These are phyloP conservation scores for Coleophora deauratella DNA, from an alignment of 2,888 invertebrate species.

Conservation along the genomic window DNA sequence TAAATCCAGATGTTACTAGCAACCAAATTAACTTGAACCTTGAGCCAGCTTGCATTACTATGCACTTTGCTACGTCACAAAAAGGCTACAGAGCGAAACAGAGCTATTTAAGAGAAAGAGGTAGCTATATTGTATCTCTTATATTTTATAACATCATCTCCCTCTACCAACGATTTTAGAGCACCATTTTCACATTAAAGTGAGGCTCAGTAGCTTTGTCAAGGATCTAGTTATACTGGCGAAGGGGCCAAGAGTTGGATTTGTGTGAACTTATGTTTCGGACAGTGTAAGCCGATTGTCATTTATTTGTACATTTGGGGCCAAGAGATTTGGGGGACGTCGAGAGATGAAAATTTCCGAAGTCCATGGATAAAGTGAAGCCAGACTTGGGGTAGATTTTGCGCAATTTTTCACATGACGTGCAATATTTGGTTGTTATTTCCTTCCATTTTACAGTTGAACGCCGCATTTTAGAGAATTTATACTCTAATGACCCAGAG, in stretches of 20 bases:
- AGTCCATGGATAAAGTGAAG: too few species aligned
- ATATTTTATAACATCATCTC: too few species aligned
- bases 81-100: neutral
- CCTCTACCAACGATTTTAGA: too few species aligned
- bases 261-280: conserved; percentile 40
- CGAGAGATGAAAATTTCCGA: too few species aligned
- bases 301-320: conserved; percentile 22
- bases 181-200: too few species aligned
- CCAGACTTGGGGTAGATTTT: neutral
- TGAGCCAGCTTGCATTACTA: conserved; percentile 7
- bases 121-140: too few species aligned
- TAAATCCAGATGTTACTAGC: conserved; percentile 40
- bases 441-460: neutral
- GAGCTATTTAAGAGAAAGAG: too few species aligned
- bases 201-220: neutral
- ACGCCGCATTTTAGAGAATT: too few species aligned
- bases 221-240: conserved; percentile 3
- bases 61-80: conserved; percentile 5
- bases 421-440: neutral
- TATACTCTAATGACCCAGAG: too few species aligned
- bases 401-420: neutral
- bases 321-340: neutral
- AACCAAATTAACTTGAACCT: conserved; percentile 8
- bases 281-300: conserved; percentile 53
- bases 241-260: conserved; percentile 18